These are phyloP conservation scores for Apeira syringaria DNA, from an alignment of 2,888 invertebrate genomes.

Conservation along the genomic window DNA sequence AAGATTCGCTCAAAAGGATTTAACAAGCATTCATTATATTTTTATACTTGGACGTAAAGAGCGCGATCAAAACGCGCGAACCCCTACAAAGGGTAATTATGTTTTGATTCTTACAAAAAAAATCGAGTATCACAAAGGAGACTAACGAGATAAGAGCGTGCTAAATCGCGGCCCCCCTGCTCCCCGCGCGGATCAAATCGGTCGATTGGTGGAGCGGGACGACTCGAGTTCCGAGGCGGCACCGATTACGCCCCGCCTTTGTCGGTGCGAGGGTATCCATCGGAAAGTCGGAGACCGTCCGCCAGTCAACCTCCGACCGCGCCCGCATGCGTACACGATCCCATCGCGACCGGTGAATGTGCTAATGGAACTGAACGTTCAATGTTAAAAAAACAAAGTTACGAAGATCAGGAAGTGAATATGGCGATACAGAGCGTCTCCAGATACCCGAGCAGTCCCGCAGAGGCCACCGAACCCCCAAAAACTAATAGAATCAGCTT, in stretches of 20 bases:
- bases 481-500: conserved; percentile 90
- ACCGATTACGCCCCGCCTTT: conserved; percentile 36
- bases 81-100: conserved; percentile 84
- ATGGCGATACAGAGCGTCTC: conserved; percentile 88
- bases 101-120: conserved; percentile 82
- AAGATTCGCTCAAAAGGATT: conserved; percentile 77
- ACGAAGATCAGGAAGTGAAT: conserved; percentile 83
- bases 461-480: conserved; percentile 84
- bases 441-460: conserved; percentile 86
- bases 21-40: conserved; percentile 84
- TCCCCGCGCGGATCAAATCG: conserved; percentile 78
- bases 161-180: conserved; percentile 77
- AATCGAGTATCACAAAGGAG: conserved; percentile 82
- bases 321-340: conserved; percentile 81
- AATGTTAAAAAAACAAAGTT: conserved; percentile 86
- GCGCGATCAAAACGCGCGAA: conserved; percentile 81
- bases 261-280: conserved; percentile 49
- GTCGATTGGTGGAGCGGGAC: conserved; percentile 77
- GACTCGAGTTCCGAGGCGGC: conserved; percentile 40
- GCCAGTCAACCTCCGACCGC: conserved; percentile 79
- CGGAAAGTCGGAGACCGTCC: conserved; percentile 38
- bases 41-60: conserved; percentile 80
- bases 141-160: conserved; percentile 84
- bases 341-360: conserved; percentile 68
- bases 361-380: conserved; percentile 82